Percentiles rank a stretch among this genome's conserved stretches.
Conservation (phyloP, 2,888 invertebrate genomes). For the Neoitamus cyanurus region DNA sequence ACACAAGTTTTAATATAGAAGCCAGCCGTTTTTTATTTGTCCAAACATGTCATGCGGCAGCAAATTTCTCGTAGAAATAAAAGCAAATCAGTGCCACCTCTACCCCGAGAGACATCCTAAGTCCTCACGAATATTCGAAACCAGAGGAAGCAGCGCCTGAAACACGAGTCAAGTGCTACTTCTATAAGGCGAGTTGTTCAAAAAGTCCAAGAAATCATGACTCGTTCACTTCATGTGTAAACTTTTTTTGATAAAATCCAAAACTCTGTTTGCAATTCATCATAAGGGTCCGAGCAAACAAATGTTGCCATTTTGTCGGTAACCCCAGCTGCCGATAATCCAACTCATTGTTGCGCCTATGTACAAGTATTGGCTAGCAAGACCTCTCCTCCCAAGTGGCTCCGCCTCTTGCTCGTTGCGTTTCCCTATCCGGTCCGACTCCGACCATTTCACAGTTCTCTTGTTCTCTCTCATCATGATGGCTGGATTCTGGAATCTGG, state of each 20-base stretch:
- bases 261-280: slow-evolving; percentile 54
- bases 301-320: slow-evolving; percentile 59
- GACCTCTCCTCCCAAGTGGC: not conserved
- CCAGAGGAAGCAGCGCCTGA: not conserved
- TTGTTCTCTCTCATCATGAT: not conserved
- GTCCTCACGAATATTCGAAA: not conserved
- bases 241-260: slow-evolving; percentile 41
- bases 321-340: slow-evolving; percentile 54
- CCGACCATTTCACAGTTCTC: not conserved
- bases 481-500: too few relatives aligned
- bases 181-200: slow-evolving; percentile 18
- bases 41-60: not conserved
- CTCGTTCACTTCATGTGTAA: slow-evolving; percentile 44
- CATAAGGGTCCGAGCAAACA: slow-evolving; percentile 57
- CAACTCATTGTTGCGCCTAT: slow-evolving; percentile 21
- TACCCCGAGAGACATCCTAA: not conserved
- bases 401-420: not conserved
- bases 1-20: not conserved
- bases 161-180: slow-evolving; percentile 37
- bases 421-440: not conserved
- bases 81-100: not conserved
- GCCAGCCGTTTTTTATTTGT: not conserved
- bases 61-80: not conserved
- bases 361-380: not conserved
- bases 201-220: slow-evolving; percentile 44